Conservation (phyloP, 2,797 vertebrate genomes). For the Antennarius maculatus region DNA sequence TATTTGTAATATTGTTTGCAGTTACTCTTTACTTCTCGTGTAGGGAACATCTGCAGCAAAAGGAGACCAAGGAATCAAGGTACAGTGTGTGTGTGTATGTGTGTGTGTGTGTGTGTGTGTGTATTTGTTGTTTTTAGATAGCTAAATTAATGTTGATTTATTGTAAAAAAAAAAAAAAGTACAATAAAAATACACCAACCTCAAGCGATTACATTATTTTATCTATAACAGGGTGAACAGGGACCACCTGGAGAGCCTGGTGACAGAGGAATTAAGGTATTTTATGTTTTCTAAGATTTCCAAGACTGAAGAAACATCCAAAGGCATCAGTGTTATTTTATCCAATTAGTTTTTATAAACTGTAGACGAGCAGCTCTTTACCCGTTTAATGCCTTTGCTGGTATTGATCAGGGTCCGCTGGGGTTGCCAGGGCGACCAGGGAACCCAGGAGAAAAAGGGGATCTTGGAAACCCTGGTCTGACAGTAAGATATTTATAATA, state of each 20-base stretch:
- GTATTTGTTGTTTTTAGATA: neutral
- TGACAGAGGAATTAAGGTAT: slow-evolving; percentile 87
- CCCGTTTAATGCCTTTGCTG: neutral
- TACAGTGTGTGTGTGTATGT: slow-evolving; percentile 45
- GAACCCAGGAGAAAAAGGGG: slow-evolving; percentile 84
- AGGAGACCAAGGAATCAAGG: slow-evolving; percentile 75
- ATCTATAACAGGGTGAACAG: slow-evolving; percentile 81
- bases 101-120: neutral
- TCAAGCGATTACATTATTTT: neutral
- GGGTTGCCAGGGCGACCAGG: slow-evolving; percentile 87
- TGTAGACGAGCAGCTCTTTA: neutral
- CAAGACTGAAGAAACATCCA: neutral
- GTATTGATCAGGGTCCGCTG: slow-evolving; percentile 80
- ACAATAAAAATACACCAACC: neutral
- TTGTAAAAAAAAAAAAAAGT: neutral
- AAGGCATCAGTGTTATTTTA: too few relatives aligned
- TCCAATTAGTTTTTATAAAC: neutral
- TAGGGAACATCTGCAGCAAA: slow-evolving; percentile 78
- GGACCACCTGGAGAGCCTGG: slow-evolving; percentile 84
- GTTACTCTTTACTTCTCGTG: slow-evolving; percentile 36
- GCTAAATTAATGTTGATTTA: neutral
- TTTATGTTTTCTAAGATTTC: neutral
- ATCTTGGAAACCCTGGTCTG: slow-evolving; percentile 69
- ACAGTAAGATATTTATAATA: slow-evolving; percentile 60
- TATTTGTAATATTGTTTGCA: slow-evolving; percentile 5